These are phyloP conservation scores for Allolobophora icterica DNA, from an alignment of 2,888 invertebrate genomes.

Conservation along the genomic window DNA sequence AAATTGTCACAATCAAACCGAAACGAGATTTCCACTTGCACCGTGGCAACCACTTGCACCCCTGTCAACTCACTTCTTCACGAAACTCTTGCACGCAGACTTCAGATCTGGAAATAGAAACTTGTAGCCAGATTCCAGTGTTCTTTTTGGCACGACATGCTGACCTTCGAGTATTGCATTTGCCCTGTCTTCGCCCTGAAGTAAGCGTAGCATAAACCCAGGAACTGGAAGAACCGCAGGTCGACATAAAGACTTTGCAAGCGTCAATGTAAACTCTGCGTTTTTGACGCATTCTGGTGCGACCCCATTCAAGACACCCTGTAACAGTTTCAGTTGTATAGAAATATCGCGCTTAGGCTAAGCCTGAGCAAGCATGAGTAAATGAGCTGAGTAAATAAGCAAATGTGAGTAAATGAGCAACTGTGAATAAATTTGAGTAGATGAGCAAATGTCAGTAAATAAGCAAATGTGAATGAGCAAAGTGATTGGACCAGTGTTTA, in stretches of 20 bases:
- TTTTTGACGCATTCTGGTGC: constrained; percentile 77
- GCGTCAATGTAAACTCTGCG: constrained; percentile 72
- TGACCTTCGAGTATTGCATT: constrained; percentile 86
- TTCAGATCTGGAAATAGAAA: constrained; percentile 78
- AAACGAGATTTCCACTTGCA: too few relatives aligned
- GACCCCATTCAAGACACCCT: constrained; percentile 73
- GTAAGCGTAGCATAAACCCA: constrained; percentile 73
- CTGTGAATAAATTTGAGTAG: too few relatives aligned
- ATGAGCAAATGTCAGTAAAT: too few relatives aligned
- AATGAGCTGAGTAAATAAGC: too few relatives aligned
- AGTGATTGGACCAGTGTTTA: too few relatives aligned
- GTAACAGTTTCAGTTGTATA: background rate
- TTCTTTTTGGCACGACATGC: constrained; percentile 80
- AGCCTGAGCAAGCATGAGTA: too few relatives aligned
- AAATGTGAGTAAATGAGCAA: too few relatives aligned
- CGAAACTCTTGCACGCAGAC: constrained; percentile 53
- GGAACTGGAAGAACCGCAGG: constrained; percentile 84
- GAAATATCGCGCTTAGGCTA: background rate
- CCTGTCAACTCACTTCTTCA: background rate
- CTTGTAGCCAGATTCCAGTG: constrained; percentile 78
- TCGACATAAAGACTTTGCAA: constrained; percentile 78
- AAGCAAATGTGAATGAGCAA: too few relatives aligned
- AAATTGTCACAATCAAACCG: too few relatives aligned
- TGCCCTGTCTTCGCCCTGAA: constrained; percentile 82
- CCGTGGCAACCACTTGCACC: too few relatives aligned